Base-by-base conservation (phyloP, 2,888 invertebrate species). In the Tetranychus truncatus region DNA sequence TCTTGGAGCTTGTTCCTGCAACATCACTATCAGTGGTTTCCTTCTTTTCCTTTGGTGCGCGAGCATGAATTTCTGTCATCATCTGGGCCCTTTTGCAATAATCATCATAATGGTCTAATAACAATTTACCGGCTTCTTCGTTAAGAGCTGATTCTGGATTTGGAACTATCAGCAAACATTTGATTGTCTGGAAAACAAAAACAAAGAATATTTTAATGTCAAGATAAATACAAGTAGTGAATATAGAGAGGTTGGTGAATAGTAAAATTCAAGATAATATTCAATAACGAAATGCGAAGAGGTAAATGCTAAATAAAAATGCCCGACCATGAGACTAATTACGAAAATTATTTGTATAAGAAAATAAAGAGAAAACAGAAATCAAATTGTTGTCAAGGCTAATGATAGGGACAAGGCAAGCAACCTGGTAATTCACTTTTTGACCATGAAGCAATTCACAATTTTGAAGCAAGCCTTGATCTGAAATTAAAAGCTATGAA, bases 111-210 rank as follows among this genome's bases (percentile, higher is more conserved):
- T 89, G 89, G 84, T 94, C 94, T 80, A 93, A 86, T 79, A 96
- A 85, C 83, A 96, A 86, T 84, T 92, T 93, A 21, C 95, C 95
- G 75, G 95, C 74, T 69, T 95, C 95, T 82, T 95, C 95, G 84
- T 96, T 96, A 80, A 96, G 87, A 80, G 95, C 95, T 76, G 95
- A 95, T 84, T 96, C 95, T 7, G 95, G 89, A 87, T 96, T 96
- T 82, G 95, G 95, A 82, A 93, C 93, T 84, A 96, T 95, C 79
- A 96, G 87, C 82, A 96, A 87, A 86, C 95, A 95, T 86, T 92
- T 92, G 77, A 96, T 88, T 77, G 95, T 91, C 89, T 89, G 82
- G 76, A 83, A 81, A 78, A 75, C 44, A 75, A 73, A 11, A 74
- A 75, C 34, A 1, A 24, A 34, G 4, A 34, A 5, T 34, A 34